These are phyloP conservation scores for Drosophila sp. DNA, from an alignment of 1,140 invertebrate species.

Conservation along the genomic window DNA sequence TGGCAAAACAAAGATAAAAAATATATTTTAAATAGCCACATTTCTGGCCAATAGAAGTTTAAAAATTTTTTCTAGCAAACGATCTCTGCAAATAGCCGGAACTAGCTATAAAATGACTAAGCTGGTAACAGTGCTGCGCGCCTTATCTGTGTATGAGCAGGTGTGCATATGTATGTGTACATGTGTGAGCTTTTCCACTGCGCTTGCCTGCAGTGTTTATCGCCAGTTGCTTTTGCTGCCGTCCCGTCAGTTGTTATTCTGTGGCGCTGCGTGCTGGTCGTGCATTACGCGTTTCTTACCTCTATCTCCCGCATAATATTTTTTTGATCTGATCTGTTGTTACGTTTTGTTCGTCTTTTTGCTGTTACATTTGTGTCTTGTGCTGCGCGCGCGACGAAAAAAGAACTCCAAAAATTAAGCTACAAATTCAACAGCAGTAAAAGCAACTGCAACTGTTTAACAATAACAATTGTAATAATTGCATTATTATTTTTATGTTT, in stretches of 20 bases:
- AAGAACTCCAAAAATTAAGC: neutral
- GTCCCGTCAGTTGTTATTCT: conserved; percentile 54
- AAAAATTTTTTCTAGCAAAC: too few relatives aligned
- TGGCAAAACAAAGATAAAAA: too few relatives aligned
- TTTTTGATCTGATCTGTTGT: conserved; percentile 38
- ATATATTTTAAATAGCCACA: too few relatives aligned
- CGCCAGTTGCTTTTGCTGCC: conserved; percentile 40
- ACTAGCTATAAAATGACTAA: too few relatives aligned
- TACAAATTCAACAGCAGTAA: neutral
- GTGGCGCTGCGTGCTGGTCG: conserved; percentile 67
- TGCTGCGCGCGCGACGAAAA: conserved; percentile 45
- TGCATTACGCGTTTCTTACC: conserved; percentile 46
- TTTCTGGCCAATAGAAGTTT: too few relatives aligned
- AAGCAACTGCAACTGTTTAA: conserved; percentile 21
- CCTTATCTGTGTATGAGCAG: neutral
- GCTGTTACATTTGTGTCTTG: conserved; percentile 10
- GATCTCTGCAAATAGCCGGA: too few relatives aligned
- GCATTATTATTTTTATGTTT: conserved; percentile 27
- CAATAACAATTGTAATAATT: conserved; percentile 48
- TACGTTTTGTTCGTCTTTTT: conserved; percentile 27
- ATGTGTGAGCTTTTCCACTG: conserved; percentile 50
- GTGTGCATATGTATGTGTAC: conserved; percentile 18
- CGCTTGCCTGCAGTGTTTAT: conserved; percentile 57
- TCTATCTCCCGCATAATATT: conserved; percentile 8
- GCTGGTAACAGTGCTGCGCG: conserved; percentile 9